phyloP scores from a whole-genome alignment of 1,140 invertebrate species.

The Trichoplusia ni region DNA sequence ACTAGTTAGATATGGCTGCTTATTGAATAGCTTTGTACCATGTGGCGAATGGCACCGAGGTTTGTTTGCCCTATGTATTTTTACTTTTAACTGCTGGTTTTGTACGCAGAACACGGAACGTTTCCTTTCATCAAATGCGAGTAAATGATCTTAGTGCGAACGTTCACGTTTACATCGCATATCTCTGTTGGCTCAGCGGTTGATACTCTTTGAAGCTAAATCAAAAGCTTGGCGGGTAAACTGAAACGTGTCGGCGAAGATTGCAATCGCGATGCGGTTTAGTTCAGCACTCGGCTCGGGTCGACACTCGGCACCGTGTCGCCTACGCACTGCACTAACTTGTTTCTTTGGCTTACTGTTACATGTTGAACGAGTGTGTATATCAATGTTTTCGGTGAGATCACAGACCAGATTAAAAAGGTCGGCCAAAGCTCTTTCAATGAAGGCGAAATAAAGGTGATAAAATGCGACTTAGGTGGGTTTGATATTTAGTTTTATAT shows the following conservation, averaged over 20 bases:
- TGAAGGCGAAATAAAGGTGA: too few relatives aligned
- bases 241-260: conserved; percentile 10
- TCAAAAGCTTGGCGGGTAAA: conserved; percentile 6
- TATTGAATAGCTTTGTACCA: conserved; percentile 15
- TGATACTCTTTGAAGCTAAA: conserved; percentile 2
- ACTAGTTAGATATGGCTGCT: neutral
- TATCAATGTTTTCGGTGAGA: too few relatives aligned
- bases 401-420: too few relatives aligned
- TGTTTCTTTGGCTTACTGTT: neutral
- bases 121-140: conserved; percentile 14
- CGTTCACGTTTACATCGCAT: neutral
- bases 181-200: neutral
- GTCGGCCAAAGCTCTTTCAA: too few relatives aligned
- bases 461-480: too few relatives aligned
- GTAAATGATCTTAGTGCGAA: conserved; percentile 6
- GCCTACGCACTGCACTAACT: conserved; percentile 5
- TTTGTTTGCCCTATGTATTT: neutral
- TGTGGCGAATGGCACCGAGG: neutral
- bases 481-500: too few relatives aligned
- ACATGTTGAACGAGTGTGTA: neutral
- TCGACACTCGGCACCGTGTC: neutral
- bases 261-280: conserved; percentile 11
- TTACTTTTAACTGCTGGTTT: conserved; percentile 10
- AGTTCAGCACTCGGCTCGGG: too few relatives aligned
- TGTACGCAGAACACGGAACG: neutral